phyloP scores from a whole-genome alignment of 1,140 invertebrate genomes.

The Formica exsecta region DNA sequence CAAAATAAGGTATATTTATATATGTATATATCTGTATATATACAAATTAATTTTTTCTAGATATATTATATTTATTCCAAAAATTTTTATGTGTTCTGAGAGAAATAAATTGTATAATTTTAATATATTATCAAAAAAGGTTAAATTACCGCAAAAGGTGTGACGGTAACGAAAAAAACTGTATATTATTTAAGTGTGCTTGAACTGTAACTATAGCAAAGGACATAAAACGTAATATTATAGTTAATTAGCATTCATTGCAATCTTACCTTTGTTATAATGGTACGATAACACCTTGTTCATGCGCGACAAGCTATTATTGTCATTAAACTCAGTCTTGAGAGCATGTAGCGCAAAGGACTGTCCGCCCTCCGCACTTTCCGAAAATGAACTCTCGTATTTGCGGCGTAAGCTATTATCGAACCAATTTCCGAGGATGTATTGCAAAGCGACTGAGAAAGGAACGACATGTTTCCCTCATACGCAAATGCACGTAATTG shows the following conservation, averaged over 20 bases:
- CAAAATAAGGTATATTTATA: too few species aligned
- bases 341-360: not conserved
- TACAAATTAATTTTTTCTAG: not conserved
- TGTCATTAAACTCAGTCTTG: slow-evolving; percentile 15
- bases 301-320: slow-evolving; percentile 1
- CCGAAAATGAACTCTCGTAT: slow-evolving; percentile 62
- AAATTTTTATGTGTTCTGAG: not conserved
- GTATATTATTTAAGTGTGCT: not conserved
- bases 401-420: slow-evolving; percentile 64
- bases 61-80: not conserved
- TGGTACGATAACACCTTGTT: not conserved
- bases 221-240: slow-evolving; percentile 1
- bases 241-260: slow-evolving; percentile 31
- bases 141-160: not conserved
- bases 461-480: slow-evolving; percentile 2
- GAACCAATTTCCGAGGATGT: not conserved
- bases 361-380: slow-evolving; percentile 38
- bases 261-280: not conserved
- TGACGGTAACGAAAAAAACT: too few species aligned
- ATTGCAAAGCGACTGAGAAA: not conserved
- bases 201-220: not conserved
- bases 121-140: not conserved
- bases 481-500: slow-evolving; percentile 2
- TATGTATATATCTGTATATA: not conserved
- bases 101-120: not conserved